phyloP scores from a whole-genome alignment of 2,113 vertebrate species.

The Ramphastos sulfuratus region DNA sequence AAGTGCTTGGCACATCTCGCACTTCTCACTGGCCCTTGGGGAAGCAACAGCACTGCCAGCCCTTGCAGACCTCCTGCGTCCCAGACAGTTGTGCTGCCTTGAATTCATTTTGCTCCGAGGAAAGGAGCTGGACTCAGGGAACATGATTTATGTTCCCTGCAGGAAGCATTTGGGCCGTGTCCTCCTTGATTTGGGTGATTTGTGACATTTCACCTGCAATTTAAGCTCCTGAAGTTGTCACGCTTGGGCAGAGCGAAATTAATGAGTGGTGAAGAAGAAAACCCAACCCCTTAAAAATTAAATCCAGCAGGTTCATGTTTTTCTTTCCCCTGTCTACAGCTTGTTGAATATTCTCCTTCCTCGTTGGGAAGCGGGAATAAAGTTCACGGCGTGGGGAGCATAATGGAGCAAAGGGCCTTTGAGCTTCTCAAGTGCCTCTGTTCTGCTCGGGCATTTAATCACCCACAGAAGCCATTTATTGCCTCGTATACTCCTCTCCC shows the following conservation, averaged over 20 bases:
- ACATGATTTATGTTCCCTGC: background rate
- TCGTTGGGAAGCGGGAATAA: background rate
- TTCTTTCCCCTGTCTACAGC: background rate
- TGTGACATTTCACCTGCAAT: background rate
- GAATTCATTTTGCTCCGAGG: accelerated
- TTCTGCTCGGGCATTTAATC: conserved; percentile 61
- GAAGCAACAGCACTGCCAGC: background rate
- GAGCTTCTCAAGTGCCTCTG: conserved; percentile 26
- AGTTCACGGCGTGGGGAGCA: background rate
- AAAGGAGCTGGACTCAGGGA: background rate
- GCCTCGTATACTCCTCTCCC: conserved; percentile 59
- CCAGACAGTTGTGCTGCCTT: background rate
- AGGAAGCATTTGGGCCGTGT: background rate
- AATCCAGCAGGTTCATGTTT: background rate
- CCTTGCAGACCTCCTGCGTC: background rate
- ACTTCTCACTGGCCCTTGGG: accelerated
- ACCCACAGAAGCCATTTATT: conserved; percentile 44
- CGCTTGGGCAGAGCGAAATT: background rate
- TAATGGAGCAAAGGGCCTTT: conserved; percentile 32
- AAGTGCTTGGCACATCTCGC: accelerated
- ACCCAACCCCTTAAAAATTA: too few species aligned
- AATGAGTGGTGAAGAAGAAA: accelerated
- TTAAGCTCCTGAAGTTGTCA: background rate
- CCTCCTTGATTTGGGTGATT: background rate
- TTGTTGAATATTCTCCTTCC: background rate